Percentiles rank a stretch among this genome's conserved stretches.
Evolutionary conservation across 2,888 invertebrate species (phyloP).

Genomic region (Chymomyza fuscimana): DNA sequence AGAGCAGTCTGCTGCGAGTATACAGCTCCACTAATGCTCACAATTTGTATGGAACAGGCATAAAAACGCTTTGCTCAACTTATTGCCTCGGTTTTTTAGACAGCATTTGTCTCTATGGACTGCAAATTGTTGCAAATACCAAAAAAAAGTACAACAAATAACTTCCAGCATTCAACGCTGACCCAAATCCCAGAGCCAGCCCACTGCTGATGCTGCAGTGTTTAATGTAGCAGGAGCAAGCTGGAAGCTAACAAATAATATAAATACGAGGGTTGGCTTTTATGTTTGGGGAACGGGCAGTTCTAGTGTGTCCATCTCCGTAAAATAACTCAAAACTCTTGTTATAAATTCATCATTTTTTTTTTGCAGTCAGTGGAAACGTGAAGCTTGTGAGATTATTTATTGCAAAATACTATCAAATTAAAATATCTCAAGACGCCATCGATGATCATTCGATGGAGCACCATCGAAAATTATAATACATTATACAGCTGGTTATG

Average conservation of each 20-base stretch:
- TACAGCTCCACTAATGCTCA: constrained; percentile 54
- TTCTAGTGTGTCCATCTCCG: too few species aligned
- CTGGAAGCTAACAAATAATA: neutral
- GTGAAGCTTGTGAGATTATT: too few species aligned
- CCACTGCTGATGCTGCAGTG: constrained; percentile 27
- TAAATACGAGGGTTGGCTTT: too few species aligned
- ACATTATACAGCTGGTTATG: too few species aligned
- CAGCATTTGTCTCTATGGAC: neutral
- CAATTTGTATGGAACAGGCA: constrained; percentile 53
- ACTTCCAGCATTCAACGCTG: neutral
- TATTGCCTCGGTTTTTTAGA: neutral
- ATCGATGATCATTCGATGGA: too few species aligned
- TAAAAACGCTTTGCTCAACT: constrained; percentile 5
- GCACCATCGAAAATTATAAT: too few species aligned
- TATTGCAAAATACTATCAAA: too few species aligned
- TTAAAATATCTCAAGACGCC: too few species aligned
- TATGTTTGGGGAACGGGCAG: too few species aligned
- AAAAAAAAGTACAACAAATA: constrained; percentile 10
- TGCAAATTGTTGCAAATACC: neutral
- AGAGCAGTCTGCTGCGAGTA: constrained; percentile 17
- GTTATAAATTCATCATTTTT: too few species aligned
- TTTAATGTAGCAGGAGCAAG: constrained; percentile 56
- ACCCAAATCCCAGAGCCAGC: neutral
- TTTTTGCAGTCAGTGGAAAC: too few species aligned
- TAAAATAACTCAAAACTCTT: too few species aligned